A percentile compares a stretch with the other conserved stretches of the same genome.
These are phyloP conservation scores for Xestoiulus laeticollis DNA, from an alignment of 2,888 invertebrate genomes.

Conservation along the genomic window DNA sequence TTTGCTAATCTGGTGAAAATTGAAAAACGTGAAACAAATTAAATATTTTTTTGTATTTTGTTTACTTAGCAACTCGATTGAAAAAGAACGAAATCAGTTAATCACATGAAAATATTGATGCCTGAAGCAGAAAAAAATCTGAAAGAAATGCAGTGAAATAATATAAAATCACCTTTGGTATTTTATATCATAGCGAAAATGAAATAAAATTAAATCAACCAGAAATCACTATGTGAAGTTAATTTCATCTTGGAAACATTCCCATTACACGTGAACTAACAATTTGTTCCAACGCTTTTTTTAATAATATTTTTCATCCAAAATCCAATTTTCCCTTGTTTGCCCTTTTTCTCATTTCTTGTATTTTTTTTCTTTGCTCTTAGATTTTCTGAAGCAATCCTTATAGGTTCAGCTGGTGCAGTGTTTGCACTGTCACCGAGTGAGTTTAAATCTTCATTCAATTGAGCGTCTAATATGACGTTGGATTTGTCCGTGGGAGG, in stretches of 20 bases:
- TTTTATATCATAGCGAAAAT: no score
- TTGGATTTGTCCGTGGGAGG: conserved; percentile 8
- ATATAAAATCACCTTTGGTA: no score
- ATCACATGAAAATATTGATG: no score
- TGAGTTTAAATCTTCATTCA: conserved; percentile 3
- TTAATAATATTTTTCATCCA: background rate
- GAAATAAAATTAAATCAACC: background rate
- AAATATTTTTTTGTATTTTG: no score
- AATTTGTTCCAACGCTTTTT: background rate
- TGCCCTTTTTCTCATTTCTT: background rate
- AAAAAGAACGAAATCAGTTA: no score
- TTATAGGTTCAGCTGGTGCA: background rate
- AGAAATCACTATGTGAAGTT: background rate
- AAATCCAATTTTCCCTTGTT: background rate
- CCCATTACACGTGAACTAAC: background rate
- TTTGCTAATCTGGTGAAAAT: no score
- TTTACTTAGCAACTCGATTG: no score
- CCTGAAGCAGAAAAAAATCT: no score
- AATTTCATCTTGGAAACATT: background rate
- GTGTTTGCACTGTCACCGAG: background rate
- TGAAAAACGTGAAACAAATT: no score
- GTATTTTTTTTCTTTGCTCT: background rate
- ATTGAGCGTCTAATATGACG: conserved; percentile 30
- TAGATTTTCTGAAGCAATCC: background rate
- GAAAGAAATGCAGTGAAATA: no score